Evolutionary conservation across 2,888 invertebrate genomes (phyloP).

Genomic region (Bimastos eiseni): DNA sequence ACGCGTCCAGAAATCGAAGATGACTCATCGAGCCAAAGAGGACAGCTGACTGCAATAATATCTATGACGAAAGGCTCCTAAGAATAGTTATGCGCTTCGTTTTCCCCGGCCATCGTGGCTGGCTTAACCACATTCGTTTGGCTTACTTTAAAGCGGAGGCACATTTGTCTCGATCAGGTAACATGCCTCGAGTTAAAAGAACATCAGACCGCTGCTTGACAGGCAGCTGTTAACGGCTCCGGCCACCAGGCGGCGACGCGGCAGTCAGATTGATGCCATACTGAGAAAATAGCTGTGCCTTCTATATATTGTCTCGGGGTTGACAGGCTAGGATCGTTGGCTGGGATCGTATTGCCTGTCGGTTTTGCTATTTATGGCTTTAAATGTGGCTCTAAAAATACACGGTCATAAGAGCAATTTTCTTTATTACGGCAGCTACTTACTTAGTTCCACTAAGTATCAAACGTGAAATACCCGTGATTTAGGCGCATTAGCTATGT

Average conservation of each 20-base stretch:
- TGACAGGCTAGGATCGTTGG: not conserved
- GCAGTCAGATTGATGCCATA: not conserved
- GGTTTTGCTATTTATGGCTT: not conserved
- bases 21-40: not conserved
- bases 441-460: not conserved
- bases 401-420: not conserved
- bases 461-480: not conserved
- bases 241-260: not conserved
- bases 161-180: not conserved
- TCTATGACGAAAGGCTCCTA: not conserved
- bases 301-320: not conserved
- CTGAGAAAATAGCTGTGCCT: not conserved
- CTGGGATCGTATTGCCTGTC: not conserved
- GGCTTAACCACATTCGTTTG: not conserved
- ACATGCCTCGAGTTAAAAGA: not conserved
- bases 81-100: no score
- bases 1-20: not conserved
- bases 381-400: not conserved
- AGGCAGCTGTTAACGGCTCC: not conserved
- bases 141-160: not conserved
- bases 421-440: not conserved
- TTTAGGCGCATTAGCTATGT: no score
- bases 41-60: not conserved
- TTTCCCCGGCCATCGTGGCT: not conserved
- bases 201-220: not conserved